phyloP scores from a whole-genome alignment of 2,797 vertebrate genomes.

The Myotis findleyi region DNA sequence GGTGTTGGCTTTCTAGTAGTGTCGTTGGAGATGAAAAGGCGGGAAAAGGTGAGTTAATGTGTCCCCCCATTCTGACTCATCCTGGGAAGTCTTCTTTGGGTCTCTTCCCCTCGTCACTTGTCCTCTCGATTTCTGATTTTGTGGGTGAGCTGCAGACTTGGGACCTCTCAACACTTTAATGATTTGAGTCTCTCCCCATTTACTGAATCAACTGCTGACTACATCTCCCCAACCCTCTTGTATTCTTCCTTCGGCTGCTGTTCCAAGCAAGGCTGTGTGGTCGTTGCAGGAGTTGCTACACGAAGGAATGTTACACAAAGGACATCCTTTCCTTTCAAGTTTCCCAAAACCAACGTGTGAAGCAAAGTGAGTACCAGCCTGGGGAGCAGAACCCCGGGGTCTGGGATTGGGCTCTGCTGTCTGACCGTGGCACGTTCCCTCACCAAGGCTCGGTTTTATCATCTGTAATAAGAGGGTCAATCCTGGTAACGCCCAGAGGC shows the following conservation, averaged over 20 bases:
- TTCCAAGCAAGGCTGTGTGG: neutral
- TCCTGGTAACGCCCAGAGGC: neutral
- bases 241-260: rapidly evolving
- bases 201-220: neutral
- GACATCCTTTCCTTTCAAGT: neutral
- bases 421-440: rapidly evolving
- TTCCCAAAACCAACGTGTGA: neutral
- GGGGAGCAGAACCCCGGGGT: neutral
- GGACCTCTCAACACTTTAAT: neutral
- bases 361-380: neutral
- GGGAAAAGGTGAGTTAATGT: neutral
- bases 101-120: neutral
- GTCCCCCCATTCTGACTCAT: neutral
- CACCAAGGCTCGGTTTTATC: neutral
- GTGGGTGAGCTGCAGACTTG: neutral
- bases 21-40: rapidly evolving
- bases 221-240: neutral
- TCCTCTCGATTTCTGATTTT: neutral
- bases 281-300: neutral
- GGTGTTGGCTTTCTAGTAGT: neutral
- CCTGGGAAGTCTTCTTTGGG: neutral
- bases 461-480: neutral
- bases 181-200: neutral
- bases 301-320: rapidly evolving
- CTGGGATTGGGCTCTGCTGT: neutral